Evolutionary conservation across 92 coral and sea anemone genomes (phyloP), one percentile per base, ranked within the genome.

Genomic region (Palythoa heliodiscus): DNA sequence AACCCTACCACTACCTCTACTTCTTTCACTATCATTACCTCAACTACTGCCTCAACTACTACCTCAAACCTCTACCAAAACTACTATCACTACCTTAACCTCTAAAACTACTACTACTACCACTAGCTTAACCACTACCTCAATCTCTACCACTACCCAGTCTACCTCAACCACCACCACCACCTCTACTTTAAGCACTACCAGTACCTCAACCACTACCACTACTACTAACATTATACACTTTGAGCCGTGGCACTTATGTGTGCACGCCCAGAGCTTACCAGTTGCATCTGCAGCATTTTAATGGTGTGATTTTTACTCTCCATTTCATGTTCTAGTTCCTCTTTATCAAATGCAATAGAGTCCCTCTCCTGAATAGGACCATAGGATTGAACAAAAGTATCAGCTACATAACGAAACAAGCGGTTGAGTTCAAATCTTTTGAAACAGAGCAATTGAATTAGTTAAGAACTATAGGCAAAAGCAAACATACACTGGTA

Each of bases 241-340:
- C 35, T 29, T 29, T 29, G 35, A 29, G 35, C 35, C 1, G 35
- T 29, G 35, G 1, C 35, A 29, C 35, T 29, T 29, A n/a, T n/a
- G 35, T 67, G 71, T 40, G 39, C 71, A 25, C 6, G 13, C 3
- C 14, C 68, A 29, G 24, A 66, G 53, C 97, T 89, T 71, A 95
- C 98, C 93, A 95, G 83, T 86, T 95, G 98, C 73, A 90, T 89
- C 76, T 95, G 98, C 37, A 95, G 92, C 87, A 95, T 86, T 84
- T 90, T 93, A 11, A 95, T 93, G 14, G 98, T 93, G 86, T 93
- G 93, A 82, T 90, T 91, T 80, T 95, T 95, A 77, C 93, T 91
- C 82, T 95, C 95, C 71, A 95, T 90, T 75, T 95, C 98, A 73
- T 93, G 98, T 73, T 95, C 98, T 7, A 93, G 72, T 71, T 95